These are phyloP conservation scores for Percina caprodes DNA, from an alignment of 2,113 vertebrate genomes.

Conservation along the genomic window DNA sequence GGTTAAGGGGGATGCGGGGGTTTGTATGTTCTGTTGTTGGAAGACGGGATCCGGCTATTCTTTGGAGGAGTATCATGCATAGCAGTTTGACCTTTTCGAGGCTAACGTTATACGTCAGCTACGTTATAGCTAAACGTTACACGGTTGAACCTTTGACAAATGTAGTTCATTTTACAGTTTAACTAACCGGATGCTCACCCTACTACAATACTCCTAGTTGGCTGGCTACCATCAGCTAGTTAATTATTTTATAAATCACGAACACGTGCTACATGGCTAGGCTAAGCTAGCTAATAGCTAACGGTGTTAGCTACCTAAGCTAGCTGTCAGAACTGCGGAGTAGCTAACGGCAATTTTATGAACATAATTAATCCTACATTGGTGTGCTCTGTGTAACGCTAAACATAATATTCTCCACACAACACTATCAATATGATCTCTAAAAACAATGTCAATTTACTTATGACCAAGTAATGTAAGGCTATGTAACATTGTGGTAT, in stretches of 20 bases:
- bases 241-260: constrained; percentile 73
- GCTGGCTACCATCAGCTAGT: constrained; percentile 29
- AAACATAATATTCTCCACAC: neutral
- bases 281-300: constrained; percentile 70
- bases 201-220: neutral
- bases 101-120: constrained; percentile 19
- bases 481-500: neutral
- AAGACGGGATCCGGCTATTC: constrained; percentile 72
- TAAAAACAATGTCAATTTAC: neutral
- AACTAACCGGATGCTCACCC: neutral
- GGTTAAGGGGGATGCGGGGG: constrained; percentile 20
- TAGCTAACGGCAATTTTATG: neutral
- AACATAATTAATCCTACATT: neutral
- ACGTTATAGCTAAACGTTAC: neutral
- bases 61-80: constrained; percentile 66
- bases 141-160: neutral
- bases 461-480: no score
- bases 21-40: constrained; percentile 68
- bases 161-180: neutral
- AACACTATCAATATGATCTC: fast-evolving
- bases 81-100: constrained; percentile 64
- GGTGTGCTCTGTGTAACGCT: neutral
- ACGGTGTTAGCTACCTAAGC: constrained; percentile 39
- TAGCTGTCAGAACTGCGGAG: constrained; percentile 66
- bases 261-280: constrained; percentile 82